A percentile compares a stretch with the other conserved stretches of the same genome.
Evolutionary conservation across 2,113 vertebrate genomes (phyloP).

Genomic region (Bubo bubo): DNA sequence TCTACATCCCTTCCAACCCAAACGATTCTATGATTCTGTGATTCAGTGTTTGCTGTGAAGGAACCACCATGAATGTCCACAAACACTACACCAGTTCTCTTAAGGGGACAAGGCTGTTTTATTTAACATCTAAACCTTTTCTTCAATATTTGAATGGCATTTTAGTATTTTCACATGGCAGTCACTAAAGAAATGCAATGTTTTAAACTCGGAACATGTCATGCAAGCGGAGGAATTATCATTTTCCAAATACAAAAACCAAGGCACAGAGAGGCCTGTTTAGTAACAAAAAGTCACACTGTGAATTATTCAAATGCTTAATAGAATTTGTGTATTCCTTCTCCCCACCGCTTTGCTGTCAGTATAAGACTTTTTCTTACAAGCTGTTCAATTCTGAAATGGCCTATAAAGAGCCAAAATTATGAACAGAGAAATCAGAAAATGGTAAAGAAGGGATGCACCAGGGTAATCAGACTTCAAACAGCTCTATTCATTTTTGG

Average conservation of each 20-base stretch:
- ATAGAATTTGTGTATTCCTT: not conserved
- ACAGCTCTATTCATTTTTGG: not conserved
- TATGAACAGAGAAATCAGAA: slow-evolving; percentile 38
- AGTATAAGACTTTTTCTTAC: not conserved
- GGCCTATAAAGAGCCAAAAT: not conserved
- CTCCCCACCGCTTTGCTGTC: not conserved
- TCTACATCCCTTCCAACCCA: too few relatives aligned
- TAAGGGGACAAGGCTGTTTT: not conserved
- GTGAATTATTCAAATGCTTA: not conserved
- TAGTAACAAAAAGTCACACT: not conserved
- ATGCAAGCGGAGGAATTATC: not conserved
- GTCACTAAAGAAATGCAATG: not conserved
- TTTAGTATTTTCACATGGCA: not conserved
- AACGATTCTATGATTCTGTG: too few relatives aligned
- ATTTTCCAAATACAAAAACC: not conserved
- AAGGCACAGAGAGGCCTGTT: not conserved
- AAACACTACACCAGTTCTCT: not conserved
- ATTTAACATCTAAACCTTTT: not conserved
- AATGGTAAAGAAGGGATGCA: not conserved
- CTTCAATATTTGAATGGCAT: not conserved
- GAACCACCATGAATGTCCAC: not conserved
- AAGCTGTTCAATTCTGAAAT: not conserved
- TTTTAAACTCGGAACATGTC: not conserved
- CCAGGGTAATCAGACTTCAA: not conserved
- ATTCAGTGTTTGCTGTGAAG: not conserved